Conservation (phyloP, 2,113 vertebrate species). For the Cyanoderma ruficeps region DNA sequence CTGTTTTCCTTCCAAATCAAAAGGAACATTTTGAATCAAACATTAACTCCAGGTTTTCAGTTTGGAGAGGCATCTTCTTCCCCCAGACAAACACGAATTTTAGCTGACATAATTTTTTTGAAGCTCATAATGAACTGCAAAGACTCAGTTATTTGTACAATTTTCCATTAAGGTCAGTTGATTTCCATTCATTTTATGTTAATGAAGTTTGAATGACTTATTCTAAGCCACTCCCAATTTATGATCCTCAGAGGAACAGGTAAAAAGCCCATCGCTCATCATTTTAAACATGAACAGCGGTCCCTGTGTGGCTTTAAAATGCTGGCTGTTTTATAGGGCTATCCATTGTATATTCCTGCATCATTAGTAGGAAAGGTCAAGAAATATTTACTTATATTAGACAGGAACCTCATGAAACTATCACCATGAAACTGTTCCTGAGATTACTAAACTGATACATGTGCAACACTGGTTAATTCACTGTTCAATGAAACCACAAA, state of each 20-base stretch:
- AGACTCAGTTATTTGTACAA: background rate
- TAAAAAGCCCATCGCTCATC: background rate
- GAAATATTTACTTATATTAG: constrained; percentile 31
- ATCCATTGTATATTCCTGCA: background rate
- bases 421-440: background rate
- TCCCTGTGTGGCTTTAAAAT: background rate
- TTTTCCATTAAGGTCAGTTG: background rate
- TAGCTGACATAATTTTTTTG: background rate
- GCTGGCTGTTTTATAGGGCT: background rate
- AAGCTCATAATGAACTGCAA: background rate
- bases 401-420: constrained; percentile 29
- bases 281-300: background rate
- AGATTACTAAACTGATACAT: constrained; percentile 1
- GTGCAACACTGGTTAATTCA: background rate
- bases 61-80: background rate
- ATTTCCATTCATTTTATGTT: background rate
- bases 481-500: background rate
- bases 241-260: background rate
- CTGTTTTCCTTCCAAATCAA: background rate
- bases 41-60: background rate
- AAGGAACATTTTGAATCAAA: background rate
- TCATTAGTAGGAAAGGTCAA: constrained; percentile 40
- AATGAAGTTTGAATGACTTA: background rate
- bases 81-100: background rate
- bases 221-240: background rate